Evolutionary conservation across 2,113 vertebrate genomes (phyloP).

Genomic region (Cyprinodon tularosa): DNA sequence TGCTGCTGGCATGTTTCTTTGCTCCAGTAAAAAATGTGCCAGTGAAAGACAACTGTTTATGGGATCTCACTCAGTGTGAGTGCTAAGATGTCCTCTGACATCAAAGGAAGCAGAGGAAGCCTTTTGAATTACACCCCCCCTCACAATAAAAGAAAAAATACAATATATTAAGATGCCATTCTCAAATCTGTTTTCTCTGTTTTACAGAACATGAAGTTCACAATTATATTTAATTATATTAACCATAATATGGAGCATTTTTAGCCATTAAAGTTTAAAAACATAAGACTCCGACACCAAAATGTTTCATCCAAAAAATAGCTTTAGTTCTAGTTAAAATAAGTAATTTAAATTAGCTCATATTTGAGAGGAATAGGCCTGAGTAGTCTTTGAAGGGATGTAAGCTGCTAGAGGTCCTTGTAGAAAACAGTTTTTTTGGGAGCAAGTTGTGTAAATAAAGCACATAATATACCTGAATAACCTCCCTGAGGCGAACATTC

Average conservation of each 20-base stretch:
- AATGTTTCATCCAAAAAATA: neutral
- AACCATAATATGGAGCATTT: neutral
- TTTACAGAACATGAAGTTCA: neutral
- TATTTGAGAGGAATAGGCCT: neutral
- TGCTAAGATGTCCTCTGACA: constrained; percentile 22
- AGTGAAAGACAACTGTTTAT: constrained; percentile 16
- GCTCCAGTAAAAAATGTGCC: constrained; percentile 21
- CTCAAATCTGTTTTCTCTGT: neutral
- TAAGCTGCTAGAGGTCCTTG: neutral
- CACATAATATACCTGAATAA: neutral
- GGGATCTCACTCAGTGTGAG: constrained; percentile 8
- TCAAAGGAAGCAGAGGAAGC: constrained; percentile 16
- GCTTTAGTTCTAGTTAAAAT: neutral
- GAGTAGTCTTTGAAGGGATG: neutral
- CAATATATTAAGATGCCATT: constrained; percentile 7
- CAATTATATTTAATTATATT: constrained; percentile 4
- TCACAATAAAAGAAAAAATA: neutral
- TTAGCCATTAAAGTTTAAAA: neutral
- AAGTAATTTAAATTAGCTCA: neutral
- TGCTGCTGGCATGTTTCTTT: constrained; percentile 32
- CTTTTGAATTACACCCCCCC: neutral
- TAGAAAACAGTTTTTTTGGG: neutral
- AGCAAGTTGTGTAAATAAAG: neutral
- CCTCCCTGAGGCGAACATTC: constrained; percentile 3
- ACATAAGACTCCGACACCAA: neutral